These are phyloP conservation scores for Parauchenoglanis ngamensis DNA, from an alignment of 2,797 vertebrate species.

Conservation along the genomic window DNA sequence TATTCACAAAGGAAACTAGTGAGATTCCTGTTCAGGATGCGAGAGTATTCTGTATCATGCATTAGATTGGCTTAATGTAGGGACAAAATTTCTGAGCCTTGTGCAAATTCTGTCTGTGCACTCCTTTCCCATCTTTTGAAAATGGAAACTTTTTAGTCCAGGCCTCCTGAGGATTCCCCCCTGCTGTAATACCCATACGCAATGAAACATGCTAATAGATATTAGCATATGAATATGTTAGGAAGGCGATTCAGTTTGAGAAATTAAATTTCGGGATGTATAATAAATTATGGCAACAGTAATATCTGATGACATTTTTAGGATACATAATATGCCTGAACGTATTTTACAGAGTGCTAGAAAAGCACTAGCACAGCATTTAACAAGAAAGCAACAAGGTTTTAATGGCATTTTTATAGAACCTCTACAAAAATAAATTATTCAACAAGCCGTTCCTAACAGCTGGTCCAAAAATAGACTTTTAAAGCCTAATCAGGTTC, in stretches of 20 bases:
- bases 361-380: slow-evolving; percentile 8
- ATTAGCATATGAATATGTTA: slow-evolving; percentile 17
- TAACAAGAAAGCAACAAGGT: slow-evolving; percentile 6
- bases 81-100: not conserved
- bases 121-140: slow-evolving; percentile 14
- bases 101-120: not conserved
- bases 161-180: not conserved
- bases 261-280: not conserved
- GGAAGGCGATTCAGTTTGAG: not conserved
- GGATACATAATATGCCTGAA: not conserved
- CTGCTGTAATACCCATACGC: not conserved
- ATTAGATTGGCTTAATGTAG: not conserved
- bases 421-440: slow-evolving; percentile 11
- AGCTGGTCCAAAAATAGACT: not conserved
- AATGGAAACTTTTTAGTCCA: slow-evolving; percentile 9
- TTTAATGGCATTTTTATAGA: slow-evolving; percentile 8
- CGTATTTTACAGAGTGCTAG: slow-evolving; percentile 1
- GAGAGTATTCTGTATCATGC: not conserved
- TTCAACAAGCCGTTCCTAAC: slow-evolving; percentile 11
- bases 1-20: not conserved
- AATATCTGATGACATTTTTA: slow-evolving; percentile 19
- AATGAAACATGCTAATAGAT: slow-evolving; percentile 17
- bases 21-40: not conserved
- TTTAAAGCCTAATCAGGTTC: not conserved
- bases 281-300: not conserved